Evolutionary conservation across 2,797 vertebrate genomes (phyloP), one percentile per base, ranked within the genome.

Genomic region (Anniella stebbinsi): DNA sequence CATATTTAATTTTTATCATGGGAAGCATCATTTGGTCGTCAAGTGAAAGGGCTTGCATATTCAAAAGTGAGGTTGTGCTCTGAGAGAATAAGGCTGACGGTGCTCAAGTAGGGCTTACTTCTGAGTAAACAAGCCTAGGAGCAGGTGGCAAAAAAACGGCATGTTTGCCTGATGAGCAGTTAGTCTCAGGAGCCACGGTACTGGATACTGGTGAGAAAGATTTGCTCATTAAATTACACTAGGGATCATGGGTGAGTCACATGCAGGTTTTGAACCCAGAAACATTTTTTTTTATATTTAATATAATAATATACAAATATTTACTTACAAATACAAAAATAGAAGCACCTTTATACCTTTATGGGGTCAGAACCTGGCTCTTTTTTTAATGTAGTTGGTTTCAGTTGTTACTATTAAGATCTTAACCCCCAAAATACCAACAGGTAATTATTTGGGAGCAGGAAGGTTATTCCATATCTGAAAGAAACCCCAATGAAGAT

Each of bases 271-370:
- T 97, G 98, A 98, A 98, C 98, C 97, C 97, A 96, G 98, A 98
- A 96, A 98, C 96, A 97, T 95, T 94, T 45, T 94, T 45, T 45
- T 63, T 96, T 95, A 92, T 94, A 91, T 78, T 92, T 92, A 96
- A 94, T 97, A 98, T 98, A 98, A 98, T 98, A 99, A 98, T 98
- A 98, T 97, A 97, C 97, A 97, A 96, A 97, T 95, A 98, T 97
- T 98, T 98, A 99, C 98, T 99, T 98, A 99, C 98, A 98, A 98
- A 98, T 97, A 98, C 97, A 98, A 97, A 98, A 98, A 98, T 92
- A 96, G 94, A 97, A 98, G 97, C 97, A 98, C 98, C 98, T 98
- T 97, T 97, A 94, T 51, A 51, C 51, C 97, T 97, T 98, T 97
- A 96, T 0, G 94, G 97, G 97, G 97, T 95, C 95, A 98, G 96